Percentiles rank a stretch among this genome's conserved stretches.
Conservation (phyloP, 2,113 vertebrate species). For the Mormoops blainvillei region DNA sequence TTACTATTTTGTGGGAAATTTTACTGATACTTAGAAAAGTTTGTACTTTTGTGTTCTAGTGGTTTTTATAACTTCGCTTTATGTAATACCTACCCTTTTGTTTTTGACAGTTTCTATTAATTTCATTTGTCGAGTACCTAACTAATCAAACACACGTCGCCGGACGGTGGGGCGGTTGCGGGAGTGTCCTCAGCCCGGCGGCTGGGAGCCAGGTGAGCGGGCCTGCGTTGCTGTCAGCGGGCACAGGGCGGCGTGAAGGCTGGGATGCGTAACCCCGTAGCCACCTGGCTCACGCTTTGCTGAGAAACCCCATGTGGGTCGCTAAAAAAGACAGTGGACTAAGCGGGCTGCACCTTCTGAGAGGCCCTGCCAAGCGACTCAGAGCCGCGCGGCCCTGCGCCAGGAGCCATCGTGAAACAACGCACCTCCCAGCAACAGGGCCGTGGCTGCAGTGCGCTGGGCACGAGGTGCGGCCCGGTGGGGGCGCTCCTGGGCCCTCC, state of each 20-base stretch:
- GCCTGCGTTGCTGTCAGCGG: neutral
- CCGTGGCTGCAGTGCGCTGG: no score
- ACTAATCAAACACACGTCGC: neutral
- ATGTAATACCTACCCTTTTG: neutral
- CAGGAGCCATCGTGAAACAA: neutral
- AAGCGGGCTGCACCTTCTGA: conserved; percentile 28
- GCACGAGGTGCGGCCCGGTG: no score
- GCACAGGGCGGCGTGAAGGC: neutral
- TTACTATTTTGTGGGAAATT: neutral
- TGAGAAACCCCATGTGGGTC: neutral
- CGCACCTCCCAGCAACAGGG: neutral
- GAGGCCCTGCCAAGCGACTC: neutral
- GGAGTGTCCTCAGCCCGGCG: neutral
- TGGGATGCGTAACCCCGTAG: no score
- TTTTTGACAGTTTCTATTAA: accelerated
- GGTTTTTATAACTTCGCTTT: neutral
- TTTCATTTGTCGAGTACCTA: accelerated
- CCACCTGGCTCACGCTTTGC: neutral
- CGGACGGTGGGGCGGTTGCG: neutral
- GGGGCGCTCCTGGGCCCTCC: no score
- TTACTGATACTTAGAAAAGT: neutral
- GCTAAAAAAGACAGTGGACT: neutral
- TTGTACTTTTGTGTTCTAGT: neutral
- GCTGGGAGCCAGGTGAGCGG: neutral
- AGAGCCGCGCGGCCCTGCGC: neutral